Base-by-base conservation (phyloP, 2,888 invertebrate genomes). In the Luperina nickerlii region DNA sequence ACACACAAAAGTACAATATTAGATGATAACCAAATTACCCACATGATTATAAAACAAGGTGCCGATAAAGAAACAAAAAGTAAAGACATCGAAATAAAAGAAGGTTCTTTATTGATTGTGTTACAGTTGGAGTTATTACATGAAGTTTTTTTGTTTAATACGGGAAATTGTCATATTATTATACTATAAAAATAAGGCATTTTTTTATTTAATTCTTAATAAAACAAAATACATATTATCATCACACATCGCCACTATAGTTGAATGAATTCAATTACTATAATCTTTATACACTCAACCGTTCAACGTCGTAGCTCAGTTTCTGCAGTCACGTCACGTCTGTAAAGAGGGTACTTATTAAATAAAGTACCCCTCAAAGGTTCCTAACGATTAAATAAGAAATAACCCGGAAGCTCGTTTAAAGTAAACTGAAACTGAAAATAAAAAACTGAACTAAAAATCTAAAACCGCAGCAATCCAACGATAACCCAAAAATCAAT, bases 381-480 rank as follows among this genome's bases (percentile, higher is more conserved):
- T 32, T n/a, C 9, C 0, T 15, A n/a, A n/a, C 11, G 2, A 2
- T 42, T 4, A 6, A 65, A 45, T 48, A 67, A 79, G 84, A 90
- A 91, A 90, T 90, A 90, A 88, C 85, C 78, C 83, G 90, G 89
- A 92, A 92, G 91, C 89, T 91, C 88, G 81, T 76, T 42, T 42
- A 54, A 69, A 79, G 27, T 38, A 62, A 65, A 42, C 27, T 54
- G 32, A 32, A 32, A 32, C 32, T 32, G 32, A 32, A 32, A 32
- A 32, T 32, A 32, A 32, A 32, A 32, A 32, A 32, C 32, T 32
- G 32, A 32, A 72, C 60, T 18, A 45, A 69, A 57, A 67, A n/a
- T 48, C 20, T 32, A n/a, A 62, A 38, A 76, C 32, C n/a, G 72
- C 75, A 87, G 85, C 51, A 68, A 73, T 72, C n/a, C n/a, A 71